Evolutionary conservation across 2,797 vertebrate genomes (phyloP).

Genomic region (Haliaeetus albicilla): DNA sequence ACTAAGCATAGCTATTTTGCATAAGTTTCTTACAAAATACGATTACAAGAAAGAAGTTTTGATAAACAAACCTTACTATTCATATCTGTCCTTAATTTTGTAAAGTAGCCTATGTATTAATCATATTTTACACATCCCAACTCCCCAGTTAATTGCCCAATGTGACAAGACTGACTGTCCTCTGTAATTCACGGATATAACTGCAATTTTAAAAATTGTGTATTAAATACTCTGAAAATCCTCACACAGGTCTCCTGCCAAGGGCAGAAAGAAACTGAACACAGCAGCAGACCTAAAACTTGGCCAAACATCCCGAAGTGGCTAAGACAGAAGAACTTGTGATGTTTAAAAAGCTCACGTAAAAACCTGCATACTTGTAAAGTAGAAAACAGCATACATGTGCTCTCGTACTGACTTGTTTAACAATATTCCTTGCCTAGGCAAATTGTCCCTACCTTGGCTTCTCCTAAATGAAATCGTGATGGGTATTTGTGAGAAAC

Average conservation of each 20-base stretch:
- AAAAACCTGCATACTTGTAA: not conserved
- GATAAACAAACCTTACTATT: not conserved
- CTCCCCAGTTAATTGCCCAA: not conserved
- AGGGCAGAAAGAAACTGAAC: not conserved
- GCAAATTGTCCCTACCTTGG: no score
- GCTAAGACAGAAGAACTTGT: not conserved
- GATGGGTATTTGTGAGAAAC: not conserved
- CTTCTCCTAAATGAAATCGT: not conserved
- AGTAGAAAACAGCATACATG: not conserved
- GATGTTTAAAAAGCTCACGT: not conserved
- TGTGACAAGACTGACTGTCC: not conserved
- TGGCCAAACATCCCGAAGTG: not conserved
- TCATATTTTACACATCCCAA: not conserved
- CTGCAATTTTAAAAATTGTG: accelerated
- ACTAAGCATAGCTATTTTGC: not conserved
- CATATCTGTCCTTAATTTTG: not conserved
- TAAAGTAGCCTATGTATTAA: not conserved
- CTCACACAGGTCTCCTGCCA: not conserved
- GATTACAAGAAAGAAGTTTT: not conserved
- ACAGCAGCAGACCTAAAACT: not conserved
- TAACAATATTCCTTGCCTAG: not conserved
- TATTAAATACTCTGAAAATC: not conserved
- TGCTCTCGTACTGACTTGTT: not conserved
- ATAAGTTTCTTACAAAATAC: not conserved
- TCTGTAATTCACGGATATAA: accelerated